phyloP scores from a whole-genome alignment of 2,797 vertebrate genomes.

The Sardinella longiceps region DNA sequence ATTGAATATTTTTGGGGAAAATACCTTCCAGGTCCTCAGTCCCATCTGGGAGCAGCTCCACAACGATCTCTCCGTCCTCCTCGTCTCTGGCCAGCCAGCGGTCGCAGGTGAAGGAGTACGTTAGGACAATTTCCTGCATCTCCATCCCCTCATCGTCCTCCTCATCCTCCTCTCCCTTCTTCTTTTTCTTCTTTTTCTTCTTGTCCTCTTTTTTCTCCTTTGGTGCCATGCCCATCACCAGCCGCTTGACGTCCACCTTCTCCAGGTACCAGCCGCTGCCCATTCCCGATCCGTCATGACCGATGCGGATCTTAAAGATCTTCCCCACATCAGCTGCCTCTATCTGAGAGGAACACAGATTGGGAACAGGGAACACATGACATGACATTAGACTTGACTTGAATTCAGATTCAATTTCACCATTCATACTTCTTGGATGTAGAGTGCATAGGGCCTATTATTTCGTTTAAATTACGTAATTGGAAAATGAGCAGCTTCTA shows the following conservation, averaged over 20 bases:
- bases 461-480: no score
- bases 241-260: conserved; percentile 78
- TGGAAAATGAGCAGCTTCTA: no score
- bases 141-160: conserved; percentile 75
- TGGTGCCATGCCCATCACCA: conserved; percentile 65
- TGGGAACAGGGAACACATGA: no score
- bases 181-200: conserved; percentile 85
- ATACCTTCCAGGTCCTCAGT: conserved; percentile 83
- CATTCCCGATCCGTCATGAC: conserved; percentile 85
- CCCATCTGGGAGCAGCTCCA: conserved; percentile 85
- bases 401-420: no score
- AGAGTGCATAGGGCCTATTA: no score
- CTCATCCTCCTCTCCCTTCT: conserved; percentile 73
- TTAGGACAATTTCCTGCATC: conserved; percentile 75
- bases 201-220: conserved; percentile 80
- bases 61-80: conserved; percentile 86
- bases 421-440: no score
- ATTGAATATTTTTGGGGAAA: not conserved
- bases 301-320: conserved; percentile 89
- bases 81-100: conserved; percentile 91
- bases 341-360: conserved; percentile 68
- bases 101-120: conserved; percentile 78
- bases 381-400: no score
- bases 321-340: conserved; percentile 88
- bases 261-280: conserved; percentile 93